Conservation (phyloP, 2,113 vertebrate species). For the Dipodomys merriami region DNA sequence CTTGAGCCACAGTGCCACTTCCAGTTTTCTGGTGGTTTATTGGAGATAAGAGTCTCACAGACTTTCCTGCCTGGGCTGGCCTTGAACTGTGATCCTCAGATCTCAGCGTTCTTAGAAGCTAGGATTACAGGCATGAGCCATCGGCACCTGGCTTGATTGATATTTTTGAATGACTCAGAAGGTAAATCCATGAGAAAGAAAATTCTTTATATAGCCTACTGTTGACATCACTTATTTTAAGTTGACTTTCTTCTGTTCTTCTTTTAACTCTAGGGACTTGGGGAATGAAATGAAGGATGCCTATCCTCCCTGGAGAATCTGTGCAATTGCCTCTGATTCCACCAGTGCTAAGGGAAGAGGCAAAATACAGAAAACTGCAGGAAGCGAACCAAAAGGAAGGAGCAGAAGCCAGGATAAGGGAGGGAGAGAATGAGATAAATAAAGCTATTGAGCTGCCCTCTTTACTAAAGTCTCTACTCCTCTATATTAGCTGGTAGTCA, state of each 20-base stretch:
- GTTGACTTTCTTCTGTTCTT: neutral
- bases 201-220: neutral
- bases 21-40: no score
- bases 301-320: constrained; percentile 25
- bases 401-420: neutral
- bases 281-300: neutral
- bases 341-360: neutral
- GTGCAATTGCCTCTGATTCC: neutral
- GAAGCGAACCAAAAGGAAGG: neutral
- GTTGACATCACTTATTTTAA: neutral
- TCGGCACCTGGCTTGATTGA: neutral
- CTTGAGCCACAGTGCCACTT: no score
- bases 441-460: neutral
- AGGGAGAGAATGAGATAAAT: neutral
- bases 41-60: no score
- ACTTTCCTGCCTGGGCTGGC: no score
- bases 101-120: no score
- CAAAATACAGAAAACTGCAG: neutral
- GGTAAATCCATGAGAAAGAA: neutral
- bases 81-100: no score
- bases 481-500: neutral
- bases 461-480: neutral
- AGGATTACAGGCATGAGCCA: no score
- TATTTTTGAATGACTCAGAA: neutral
- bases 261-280: neutral